Percentiles rank a stretch among this genome's conserved stretches.
Evolutionary conservation across 2,797 vertebrate genomes (phyloP).

Genomic region (Telmatherina bonti): DNA sequence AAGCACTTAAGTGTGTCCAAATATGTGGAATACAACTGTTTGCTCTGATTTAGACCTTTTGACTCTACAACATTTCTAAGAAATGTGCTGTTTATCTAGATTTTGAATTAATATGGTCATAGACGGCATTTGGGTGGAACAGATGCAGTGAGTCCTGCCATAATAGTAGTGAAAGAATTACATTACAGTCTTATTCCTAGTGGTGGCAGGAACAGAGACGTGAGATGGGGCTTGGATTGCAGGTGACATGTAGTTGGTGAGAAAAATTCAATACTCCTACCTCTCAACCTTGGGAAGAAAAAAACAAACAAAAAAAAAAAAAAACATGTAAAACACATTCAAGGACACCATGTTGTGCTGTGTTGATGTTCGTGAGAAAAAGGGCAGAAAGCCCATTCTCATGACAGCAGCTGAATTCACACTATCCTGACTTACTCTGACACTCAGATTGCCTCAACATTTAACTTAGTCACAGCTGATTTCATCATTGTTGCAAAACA

Average conservation of each 20-base stretch:
- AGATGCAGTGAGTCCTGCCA: conserved; percentile 5
- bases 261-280: conserved; percentile 42
- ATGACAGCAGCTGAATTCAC: conserved; percentile 16
- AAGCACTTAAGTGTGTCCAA: not conserved
- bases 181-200: conserved; percentile 22
- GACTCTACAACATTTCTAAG: not conserved
- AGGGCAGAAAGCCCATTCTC: conserved; percentile 13
- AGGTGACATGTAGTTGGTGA: conserved; percentile 27
- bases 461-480: conserved; percentile 3
- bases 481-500: not conserved
- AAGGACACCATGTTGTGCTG: conserved; percentile 18
- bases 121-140: not conserved
- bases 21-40: not conserved
- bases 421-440: not conserved
- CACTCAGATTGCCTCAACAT: conserved; percentile 2
- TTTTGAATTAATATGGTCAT: not conserved
- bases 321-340: conserved; percentile 7
- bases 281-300: conserved; percentile 22
- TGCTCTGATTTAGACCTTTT: not conserved
- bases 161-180: conserved; percentile 17
- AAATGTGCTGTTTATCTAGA: conserved; percentile 7
- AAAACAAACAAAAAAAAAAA: not conserved
- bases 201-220: conserved; percentile 31
- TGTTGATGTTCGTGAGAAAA: conserved; percentile 31
- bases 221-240: conserved; percentile 29